Evolutionary conservation across 2,113 vertebrate genomes (phyloP).

Genomic region (Syngnathoides biaculeatus): DNA sequence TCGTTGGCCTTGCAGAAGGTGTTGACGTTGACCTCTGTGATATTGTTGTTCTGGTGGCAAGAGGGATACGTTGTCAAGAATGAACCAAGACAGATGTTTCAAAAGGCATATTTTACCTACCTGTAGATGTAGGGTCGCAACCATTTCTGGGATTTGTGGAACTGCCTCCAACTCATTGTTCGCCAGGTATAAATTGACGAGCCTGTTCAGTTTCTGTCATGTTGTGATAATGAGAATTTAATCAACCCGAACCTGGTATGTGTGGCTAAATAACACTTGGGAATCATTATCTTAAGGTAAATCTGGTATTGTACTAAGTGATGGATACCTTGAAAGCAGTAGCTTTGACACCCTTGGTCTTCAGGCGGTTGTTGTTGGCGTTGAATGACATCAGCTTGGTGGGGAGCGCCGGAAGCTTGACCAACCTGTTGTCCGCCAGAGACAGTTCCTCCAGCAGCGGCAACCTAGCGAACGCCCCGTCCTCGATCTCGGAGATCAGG

Average conservation of each 20-base stretch:
- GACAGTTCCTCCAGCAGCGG: conserved; percentile 84
- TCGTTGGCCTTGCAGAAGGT: conserved; percentile 92
- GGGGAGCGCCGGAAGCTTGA: conserved; percentile 89
- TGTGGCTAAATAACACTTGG: neutral
- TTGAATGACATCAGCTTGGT: conserved; percentile 84
- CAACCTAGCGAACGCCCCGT: conserved; percentile 88
- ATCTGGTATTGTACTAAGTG: neutral
- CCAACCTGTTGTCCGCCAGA: conserved; percentile 86
- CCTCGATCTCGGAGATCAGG: conserved; percentile 92
- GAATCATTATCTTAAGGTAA: neutral
- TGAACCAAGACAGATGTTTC: neutral
- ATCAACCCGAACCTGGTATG: neutral
- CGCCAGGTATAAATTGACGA: conserved; percentile 83
- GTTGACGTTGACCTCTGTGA: conserved; percentile 81
- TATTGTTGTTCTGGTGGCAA: conserved; percentile 87
- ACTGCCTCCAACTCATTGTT: conserved; percentile 88
- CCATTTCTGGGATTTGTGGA: conserved; percentile 86
- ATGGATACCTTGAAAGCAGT: conserved; percentile 89
- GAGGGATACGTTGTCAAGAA: neutral
- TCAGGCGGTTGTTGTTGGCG: conserved; percentile 87
- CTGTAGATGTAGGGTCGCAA: conserved; percentile 90
- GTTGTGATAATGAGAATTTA: neutral
- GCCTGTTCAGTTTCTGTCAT: conserved; percentile 81
- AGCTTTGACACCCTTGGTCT: conserved; percentile 89
- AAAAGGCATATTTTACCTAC: conserved; percentile 56